These are phyloP conservation scores for Amorpha juglandis DNA, from an alignment of 2,888 invertebrate genomes.

Conservation along the genomic window DNA sequence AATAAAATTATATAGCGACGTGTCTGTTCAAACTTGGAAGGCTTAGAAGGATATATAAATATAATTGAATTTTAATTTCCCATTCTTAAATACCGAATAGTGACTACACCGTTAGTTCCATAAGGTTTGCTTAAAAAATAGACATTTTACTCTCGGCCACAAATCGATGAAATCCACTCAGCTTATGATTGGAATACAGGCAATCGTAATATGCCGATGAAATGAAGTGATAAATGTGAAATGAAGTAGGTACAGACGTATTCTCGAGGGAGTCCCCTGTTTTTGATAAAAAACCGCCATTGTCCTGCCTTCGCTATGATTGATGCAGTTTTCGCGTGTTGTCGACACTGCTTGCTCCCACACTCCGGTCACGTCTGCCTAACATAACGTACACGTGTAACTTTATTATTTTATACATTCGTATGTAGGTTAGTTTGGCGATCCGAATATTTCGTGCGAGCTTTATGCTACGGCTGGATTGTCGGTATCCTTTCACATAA, in stretches of 20 bases:
- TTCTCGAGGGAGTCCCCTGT: slow-evolving; percentile 50
- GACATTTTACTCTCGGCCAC: too few species aligned
- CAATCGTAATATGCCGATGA: slow-evolving; percentile 27
- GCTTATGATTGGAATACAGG: background rate
- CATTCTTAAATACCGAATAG: too few species aligned
- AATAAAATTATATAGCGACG: too few species aligned
- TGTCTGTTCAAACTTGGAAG: too few species aligned
- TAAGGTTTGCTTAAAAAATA: too few species aligned
- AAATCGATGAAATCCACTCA: background rate
- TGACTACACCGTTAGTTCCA: too few species aligned
- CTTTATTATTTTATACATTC: slow-evolving; percentile 19
- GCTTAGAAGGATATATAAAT: too few species aligned
- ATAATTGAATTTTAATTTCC: too few species aligned
- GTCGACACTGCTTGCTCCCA: slow-evolving; percentile 47
- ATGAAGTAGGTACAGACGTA: slow-evolving; percentile 50
- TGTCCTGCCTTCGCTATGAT: slow-evolving; percentile 65
- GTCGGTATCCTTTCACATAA: too few species aligned
- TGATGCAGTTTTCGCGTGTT: slow-evolving; percentile 69
- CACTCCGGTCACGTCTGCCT: slow-evolving; percentile 34
- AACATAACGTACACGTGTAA: slow-evolving; percentile 17
- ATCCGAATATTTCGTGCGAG: background rate
- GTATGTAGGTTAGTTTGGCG: slow-evolving; percentile 3
- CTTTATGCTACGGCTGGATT: background rate
- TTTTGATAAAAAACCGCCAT: slow-evolving; percentile 62
- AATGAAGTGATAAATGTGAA: slow-evolving; percentile 61